These are phyloP conservation scores for Furcula furcula DNA, from an alignment of 2,888 invertebrate species.

Conservation along the genomic window DNA sequence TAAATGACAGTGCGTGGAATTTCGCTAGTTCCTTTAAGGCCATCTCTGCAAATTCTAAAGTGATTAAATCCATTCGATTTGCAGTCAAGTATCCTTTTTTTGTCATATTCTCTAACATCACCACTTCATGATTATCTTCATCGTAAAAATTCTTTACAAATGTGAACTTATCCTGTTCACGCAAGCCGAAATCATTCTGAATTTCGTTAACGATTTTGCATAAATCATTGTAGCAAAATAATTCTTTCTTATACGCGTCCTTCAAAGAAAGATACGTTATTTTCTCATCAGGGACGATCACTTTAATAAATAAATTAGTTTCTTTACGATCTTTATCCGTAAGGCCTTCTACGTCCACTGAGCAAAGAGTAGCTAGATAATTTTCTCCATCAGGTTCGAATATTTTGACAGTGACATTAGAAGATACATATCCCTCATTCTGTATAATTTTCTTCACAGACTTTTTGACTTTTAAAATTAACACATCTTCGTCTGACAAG, in stretches of 20 bases:
- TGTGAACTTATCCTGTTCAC: constrained; percentile 22
- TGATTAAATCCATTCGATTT: constrained; percentile 24
- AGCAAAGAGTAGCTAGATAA: constrained; percentile 34
- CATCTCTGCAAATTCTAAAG: constrained; percentile 32
- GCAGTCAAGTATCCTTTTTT: constrained; percentile 34
- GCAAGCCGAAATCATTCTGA: constrained; percentile 25
- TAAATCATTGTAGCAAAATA: constrained; percentile 39
- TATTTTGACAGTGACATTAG: constrained; percentile 17
- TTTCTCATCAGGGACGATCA: constrained; percentile 22
- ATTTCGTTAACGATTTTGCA: constrained; percentile 25
- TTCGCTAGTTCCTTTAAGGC: constrained; percentile 34
- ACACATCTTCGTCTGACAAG: too few relatives aligned
- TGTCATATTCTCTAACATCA: constrained; percentile 34
- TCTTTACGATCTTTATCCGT: constrained; percentile 29
- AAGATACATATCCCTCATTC: constrained; percentile 28
- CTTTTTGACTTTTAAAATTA: constrained; percentile 11
- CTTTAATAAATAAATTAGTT: constrained; percentile 44
- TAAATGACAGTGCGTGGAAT: constrained; percentile 37
- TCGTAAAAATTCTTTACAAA: constrained; percentile 23
- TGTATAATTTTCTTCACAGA: constrained; percentile 28
- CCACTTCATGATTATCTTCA: constrained; percentile 21
- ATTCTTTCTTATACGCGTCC: constrained; percentile 33
- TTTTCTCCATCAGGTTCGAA: constrained; percentile 30
- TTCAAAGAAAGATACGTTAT: constrained; percentile 24
- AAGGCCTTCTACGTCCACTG: constrained; percentile 37